Evolutionary conservation across 2,113 vertebrate genomes (phyloP).

Genomic region (Rutilus rutilus): DNA sequence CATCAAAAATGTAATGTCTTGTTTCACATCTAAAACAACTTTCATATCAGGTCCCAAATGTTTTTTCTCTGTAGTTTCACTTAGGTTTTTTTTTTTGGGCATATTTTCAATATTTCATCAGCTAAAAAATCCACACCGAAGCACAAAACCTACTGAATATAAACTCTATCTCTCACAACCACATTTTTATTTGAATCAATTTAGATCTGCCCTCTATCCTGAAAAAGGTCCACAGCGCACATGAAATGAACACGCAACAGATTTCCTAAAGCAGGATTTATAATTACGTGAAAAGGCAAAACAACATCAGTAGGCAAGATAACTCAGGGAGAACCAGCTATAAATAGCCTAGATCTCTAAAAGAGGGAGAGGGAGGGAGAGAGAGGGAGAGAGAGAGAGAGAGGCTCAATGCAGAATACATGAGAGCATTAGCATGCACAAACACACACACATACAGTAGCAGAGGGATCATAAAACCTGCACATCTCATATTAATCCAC

Average conservation of each 20-base stretch:
- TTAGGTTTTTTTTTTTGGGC: background rate
- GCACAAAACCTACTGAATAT: background rate
- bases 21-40: background rate
- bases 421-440: slow-evolving; percentile 17
- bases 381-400: background rate
- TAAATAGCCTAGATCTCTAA: slow-evolving; percentile 30
- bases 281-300: slow-evolving; percentile 17
- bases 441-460: background rate
- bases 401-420: slow-evolving; percentile 14
- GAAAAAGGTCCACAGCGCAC: background rate
- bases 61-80: background rate
- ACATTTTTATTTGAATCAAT: background rate
- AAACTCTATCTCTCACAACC: background rate
- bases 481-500: slow-evolving; percentile 10
- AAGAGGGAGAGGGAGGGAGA: background rate
- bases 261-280: background rate
- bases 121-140: no score
- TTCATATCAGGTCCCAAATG: background rate
- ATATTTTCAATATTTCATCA: background rate
- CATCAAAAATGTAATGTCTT: background rate
- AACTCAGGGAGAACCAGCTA: slow-evolving; percentile 10
- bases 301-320: background rate
- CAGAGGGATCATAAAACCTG: background rate
- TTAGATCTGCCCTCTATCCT: background rate
- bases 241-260: background rate